A percentile compares a stretch with the other conserved stretches of the same genome.
Evolutionary conservation across 2,113 vertebrate species (phyloP).

Genomic region (Cynopterus brachyotis): DNA sequence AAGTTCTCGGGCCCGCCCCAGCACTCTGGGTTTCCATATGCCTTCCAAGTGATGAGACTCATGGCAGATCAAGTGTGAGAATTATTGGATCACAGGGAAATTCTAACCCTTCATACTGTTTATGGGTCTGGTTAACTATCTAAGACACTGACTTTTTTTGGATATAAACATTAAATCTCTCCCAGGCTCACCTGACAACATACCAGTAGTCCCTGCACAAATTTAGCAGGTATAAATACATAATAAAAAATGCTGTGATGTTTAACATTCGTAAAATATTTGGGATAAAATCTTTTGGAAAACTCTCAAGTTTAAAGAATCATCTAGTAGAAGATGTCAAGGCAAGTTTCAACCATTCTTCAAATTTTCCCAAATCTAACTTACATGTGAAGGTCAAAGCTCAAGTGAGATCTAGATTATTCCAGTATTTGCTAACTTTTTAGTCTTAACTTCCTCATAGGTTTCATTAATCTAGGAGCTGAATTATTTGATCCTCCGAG

Average conservation of each 20-base stretch:
- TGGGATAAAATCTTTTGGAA: neutral
- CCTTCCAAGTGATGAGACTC: neutral
- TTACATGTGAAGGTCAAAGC: neutral
- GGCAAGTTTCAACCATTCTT: neutral
- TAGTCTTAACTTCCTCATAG: neutral
- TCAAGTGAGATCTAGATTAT: neutral
- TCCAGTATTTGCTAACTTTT: neutral
- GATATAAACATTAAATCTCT: neutral
- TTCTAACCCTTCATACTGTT: neutral
- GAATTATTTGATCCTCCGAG: neutral
- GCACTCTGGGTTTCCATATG: neutral
- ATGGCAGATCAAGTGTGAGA: neutral
- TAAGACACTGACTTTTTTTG: neutral
- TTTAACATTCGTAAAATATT: neutral
- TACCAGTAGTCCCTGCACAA: neutral
- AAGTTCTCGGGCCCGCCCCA: neutral
- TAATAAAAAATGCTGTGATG: neutral
- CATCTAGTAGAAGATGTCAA: neutral
- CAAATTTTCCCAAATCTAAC: neutral
- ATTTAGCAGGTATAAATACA: neutral
- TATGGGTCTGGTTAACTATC: neutral
- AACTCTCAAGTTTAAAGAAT: neutral
- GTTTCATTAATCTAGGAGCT: neutral
- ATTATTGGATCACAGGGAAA: accelerated
- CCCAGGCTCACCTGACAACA: neutral